A percentile compares a stretch with the other conserved stretches of the same genome.
phyloP scores from a whole-genome alignment of 2,888 invertebrate genomes.

The Stenodema calcarata region DNA sequence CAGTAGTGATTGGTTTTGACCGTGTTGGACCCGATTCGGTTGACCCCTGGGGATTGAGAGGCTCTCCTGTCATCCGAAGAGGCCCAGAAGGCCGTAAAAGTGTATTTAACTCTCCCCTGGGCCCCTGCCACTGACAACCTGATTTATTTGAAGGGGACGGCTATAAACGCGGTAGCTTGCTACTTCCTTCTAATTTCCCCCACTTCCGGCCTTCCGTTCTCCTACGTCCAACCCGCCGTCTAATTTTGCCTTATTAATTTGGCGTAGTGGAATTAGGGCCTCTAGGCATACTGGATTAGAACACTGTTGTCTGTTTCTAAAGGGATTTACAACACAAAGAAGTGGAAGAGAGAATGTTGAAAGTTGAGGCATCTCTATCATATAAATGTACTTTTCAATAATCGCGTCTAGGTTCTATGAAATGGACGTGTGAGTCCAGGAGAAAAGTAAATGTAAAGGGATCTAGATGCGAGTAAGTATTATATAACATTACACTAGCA shows the following conservation, averaged over 20 bases:
- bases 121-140: neutral
- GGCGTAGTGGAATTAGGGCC: neutral
- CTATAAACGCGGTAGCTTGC: neutral
- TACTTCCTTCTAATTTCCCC: constrained; percentile 14
- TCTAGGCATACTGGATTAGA: neutral
- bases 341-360: neutral
- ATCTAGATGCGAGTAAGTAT: no score
- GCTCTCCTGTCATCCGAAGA: neutral
- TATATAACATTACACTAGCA: no score
- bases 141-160: constrained; percentile 11
- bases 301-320: neutral
- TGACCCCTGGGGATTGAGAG: neutral
- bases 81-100: neutral
- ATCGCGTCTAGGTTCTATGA: no score
- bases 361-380: no score
- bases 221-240: neutral
- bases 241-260: constrained; percentile 13
- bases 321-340: neutral
- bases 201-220: neutral
- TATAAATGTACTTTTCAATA: no score
- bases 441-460: no score
- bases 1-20: neutral
- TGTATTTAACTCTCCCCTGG: neutral
- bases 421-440: no score
- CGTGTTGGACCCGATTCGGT: neutral